These are phyloP conservation scores for Macheiramphus alcinus DNA, from an alignment of 2,113 vertebrate genomes.

Conservation along the genomic window DNA sequence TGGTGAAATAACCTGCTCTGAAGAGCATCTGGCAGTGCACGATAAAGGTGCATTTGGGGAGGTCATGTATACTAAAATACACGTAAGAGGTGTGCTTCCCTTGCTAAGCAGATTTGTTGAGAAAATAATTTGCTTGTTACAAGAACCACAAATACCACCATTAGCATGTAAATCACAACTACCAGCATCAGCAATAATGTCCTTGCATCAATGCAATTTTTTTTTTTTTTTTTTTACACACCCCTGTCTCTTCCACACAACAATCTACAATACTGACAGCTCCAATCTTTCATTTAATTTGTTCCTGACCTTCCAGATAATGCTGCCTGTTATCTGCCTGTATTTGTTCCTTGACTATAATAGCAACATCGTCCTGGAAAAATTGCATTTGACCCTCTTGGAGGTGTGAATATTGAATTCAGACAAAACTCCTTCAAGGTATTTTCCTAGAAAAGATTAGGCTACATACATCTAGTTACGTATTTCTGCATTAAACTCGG, in stretches of 20 bases:
- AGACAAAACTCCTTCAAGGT: neutral
- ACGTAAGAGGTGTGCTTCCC: neutral
- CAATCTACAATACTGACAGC: neutral
- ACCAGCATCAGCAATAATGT: neutral
- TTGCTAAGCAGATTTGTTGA: neutral
- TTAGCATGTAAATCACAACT: neutral
- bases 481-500: neutral
- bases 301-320: conserved; percentile 3
- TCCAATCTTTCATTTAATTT: conserved; percentile 32
- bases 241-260: neutral
- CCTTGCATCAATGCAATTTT: neutral
- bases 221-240: neutral
- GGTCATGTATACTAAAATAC: neutral
- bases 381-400: neutral
- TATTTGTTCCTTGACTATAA: neutral
- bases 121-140: neutral
- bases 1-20: neutral
- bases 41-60: neutral
- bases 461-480: neutral
- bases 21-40: neutral
- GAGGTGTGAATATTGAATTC: neutral
- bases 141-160: neutral
- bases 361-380: neutral
- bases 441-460: neutral
- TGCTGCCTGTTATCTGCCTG: neutral